These are phyloP conservation scores for Hypomesus transpacificus DNA, from an alignment of 2,113 vertebrate species.

Conservation along the genomic window DNA sequence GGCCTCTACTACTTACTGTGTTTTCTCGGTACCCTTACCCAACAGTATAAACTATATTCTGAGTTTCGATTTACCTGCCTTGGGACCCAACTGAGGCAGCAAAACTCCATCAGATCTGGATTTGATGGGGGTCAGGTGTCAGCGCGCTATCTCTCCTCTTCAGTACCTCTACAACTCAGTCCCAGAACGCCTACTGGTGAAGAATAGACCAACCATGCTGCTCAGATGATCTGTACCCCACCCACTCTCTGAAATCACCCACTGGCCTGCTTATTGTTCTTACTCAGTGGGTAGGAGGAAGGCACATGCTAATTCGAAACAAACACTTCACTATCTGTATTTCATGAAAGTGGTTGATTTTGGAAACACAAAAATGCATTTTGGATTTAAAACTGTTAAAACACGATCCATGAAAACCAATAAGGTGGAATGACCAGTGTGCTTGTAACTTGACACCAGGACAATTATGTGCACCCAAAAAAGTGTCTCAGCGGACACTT, in stretches of 20 bases:
- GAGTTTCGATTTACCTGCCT: no score
- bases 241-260: background rate
- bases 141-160: background rate
- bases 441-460: conserved; percentile 41
- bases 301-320: no score
- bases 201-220: background rate
- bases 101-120: no score
- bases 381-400: background rate
- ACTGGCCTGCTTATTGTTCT: background rate
- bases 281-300: no score
- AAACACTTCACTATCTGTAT: no score
- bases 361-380: background rate
- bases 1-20: no score
- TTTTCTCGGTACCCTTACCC: no score
- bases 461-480: conserved; percentile 40
- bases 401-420: no score
- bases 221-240: background rate
- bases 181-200: background rate
- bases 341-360: background rate
- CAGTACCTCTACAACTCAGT: background rate
- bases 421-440: background rate
- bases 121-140: background rate
- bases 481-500: conserved; percentile 47
- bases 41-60: no score
- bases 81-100: no score